Evolutionary conservation across 1,140 invertebrate species (phyloP), one percentile per base, ranked within the genome.

Genomic region (Rhyzopertha dominica): DNA sequence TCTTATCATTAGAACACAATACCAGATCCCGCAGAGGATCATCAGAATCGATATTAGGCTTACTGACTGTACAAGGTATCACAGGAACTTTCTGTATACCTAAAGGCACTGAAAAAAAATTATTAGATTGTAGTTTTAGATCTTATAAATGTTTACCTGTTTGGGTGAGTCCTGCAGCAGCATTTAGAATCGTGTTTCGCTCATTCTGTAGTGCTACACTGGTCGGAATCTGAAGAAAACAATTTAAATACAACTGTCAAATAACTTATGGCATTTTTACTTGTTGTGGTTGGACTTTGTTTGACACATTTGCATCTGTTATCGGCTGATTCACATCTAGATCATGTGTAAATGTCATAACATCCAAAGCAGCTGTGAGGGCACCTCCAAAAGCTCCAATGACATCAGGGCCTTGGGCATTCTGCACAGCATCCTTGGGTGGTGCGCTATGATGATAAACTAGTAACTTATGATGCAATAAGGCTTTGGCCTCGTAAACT

Each of bases 291-390:
- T 36, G 35, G 17, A 22, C 12, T 37, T 9, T 14, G 35, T 7
- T 38, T 20, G 1, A 19, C 25, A 16, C 23, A 22, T 47, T 48
- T 51, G 4, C n/a, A n/a, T n/a, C 30, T 17, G 19, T 53, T 53
- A 25, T 37, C 52, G 5, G 53, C 49, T 17, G 56, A 32, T 52
- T 48, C 24, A 59, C 52, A 35, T 64, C 78, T 13, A 85, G 59
- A 54, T 86, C 83, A 49, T 85, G 80, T 9, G 84, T 78, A 58
- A 87, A 87, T 0, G 82, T 77, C 73, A 90, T 83, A 39, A 88
- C 84, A 58, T 89, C 86, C 40, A 90, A 74, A n/a, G 87, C 85
- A 8, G 81, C 79, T 5, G 79, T 80, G 17, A 87, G 62, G 1
- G 82, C 82, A 18, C 74, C 78, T 20, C 77, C 80, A 49, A 82